phyloP scores from a whole-genome alignment of 1,140 invertebrate genomes.

The Drosophila pruinosa region DNA sequence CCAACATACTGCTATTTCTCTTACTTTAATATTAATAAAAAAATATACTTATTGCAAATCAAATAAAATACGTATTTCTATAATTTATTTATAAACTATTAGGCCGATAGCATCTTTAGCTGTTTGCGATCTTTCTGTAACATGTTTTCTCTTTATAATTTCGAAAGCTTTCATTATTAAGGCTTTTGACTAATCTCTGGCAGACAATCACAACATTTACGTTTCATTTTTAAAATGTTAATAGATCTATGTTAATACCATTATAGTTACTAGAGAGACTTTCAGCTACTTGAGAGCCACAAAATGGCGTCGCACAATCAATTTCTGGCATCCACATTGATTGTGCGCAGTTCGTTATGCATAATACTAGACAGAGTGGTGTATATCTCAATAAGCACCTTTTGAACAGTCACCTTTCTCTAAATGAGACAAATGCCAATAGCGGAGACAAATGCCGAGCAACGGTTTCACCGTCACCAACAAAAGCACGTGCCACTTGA shows the following conservation, averaged over 20 bases:
- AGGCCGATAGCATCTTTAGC: background rate
- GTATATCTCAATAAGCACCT: conserved; percentile 18
- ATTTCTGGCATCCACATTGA: conserved; percentile 55
- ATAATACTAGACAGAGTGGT: background rate
- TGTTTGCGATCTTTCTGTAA: background rate
- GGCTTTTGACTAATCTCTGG: background rate
- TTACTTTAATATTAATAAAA: too few species aligned
- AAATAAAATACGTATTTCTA: too few species aligned
- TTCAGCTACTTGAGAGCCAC: conserved; percentile 33
- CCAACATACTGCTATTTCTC: too few species aligned
- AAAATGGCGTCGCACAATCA: conserved; percentile 67
- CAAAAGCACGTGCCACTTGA: conserved; percentile 79
- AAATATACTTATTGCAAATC: too few species aligned
- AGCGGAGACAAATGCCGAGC: conserved; percentile 63
- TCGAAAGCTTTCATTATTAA: background rate
- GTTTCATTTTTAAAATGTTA: conserved; percentile 15
- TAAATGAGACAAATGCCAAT: conserved; percentile 46
- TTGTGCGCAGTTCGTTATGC: conserved; percentile 61
- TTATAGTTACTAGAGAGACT: background rate
- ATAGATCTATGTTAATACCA: conserved; percentile 15
- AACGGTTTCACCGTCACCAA: conserved; percentile 68
- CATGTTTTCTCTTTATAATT: background rate
- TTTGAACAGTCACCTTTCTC: conserved; percentile 72
- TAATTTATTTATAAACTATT: too few species aligned
- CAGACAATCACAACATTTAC: conserved; percentile 24